Conservation (phyloP, 2,113 vertebrate genomes). For the Alosa alosa region DNA sequence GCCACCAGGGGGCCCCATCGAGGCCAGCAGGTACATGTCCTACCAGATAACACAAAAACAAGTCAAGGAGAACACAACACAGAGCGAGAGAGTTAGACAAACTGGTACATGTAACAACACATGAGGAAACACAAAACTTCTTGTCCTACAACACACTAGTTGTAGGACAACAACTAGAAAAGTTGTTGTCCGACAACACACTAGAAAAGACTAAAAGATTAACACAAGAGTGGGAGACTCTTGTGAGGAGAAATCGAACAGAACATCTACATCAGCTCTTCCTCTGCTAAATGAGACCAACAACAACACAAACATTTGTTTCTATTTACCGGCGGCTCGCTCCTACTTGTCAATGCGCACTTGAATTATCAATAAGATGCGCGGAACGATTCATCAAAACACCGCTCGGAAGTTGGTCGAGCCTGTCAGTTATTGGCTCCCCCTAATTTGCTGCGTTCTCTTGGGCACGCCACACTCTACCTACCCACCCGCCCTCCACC, state of each 20-base stretch:
- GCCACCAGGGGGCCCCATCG: constrained; percentile 87
- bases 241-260: neutral
- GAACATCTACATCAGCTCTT: neutral
- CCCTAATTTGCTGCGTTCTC: neutral
- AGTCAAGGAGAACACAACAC: no score
- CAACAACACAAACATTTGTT: neutral
- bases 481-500: no score
- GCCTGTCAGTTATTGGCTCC: constrained; percentile 1
- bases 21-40: constrained; percentile 84
- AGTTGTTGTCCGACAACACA: neutral
- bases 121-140: no score
- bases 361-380: neutral
- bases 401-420: neutral
- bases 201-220: neutral
- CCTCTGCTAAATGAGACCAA: neutral
- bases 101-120: neutral
- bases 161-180: no score
- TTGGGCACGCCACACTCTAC: neutral
- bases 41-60: constrained; percentile 47
- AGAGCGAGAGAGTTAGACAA: neutral
- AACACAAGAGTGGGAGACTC: neutral
- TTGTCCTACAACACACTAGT: neutral
- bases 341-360: neutral
- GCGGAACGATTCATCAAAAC: neutral
- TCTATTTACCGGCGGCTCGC: neutral